phyloP scores from a whole-genome alignment of 1,140 invertebrate genomes.

The Rhopalosiphum padi region DNA sequence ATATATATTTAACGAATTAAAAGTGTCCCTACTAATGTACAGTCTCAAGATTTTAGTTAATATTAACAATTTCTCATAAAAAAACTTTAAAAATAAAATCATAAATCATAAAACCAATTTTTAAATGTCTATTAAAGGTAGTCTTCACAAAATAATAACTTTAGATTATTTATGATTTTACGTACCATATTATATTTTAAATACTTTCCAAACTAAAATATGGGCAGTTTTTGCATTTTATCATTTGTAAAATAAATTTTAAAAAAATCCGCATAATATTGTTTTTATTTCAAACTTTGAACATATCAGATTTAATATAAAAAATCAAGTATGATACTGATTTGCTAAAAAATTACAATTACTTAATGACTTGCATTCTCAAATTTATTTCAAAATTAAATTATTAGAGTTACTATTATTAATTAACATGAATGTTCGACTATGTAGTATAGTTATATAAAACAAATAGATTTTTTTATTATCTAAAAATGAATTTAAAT shows the following conservation, averaged over 20 bases:
- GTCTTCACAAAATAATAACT: not conserved
- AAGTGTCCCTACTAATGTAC: not conserved
- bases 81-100: not conserved
- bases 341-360: not conserved
- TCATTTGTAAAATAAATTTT: not conserved
- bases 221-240: not conserved
- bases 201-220: not conserved
- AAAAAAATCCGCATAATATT: not conserved
- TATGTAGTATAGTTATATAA: not conserved
- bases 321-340: not conserved
- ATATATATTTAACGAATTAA: not conserved
- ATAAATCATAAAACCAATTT: not conserved
- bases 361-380: not conserved
- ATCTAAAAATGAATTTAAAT: not conserved
- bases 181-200: not conserved
- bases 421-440: not conserved
- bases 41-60: not conserved
- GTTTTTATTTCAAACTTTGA: not conserved
- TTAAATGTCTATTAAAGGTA: not conserved
- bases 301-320: not conserved
- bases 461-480: not conserved
- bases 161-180: not conserved
- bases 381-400: not conserved
- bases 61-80: not conserved
- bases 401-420: not conserved